A percentile compares a stretch with the other conserved stretches of the same genome.
Conservation (phyloP, 2,888 invertebrate species). For the Diarsia rubi region DNA sequence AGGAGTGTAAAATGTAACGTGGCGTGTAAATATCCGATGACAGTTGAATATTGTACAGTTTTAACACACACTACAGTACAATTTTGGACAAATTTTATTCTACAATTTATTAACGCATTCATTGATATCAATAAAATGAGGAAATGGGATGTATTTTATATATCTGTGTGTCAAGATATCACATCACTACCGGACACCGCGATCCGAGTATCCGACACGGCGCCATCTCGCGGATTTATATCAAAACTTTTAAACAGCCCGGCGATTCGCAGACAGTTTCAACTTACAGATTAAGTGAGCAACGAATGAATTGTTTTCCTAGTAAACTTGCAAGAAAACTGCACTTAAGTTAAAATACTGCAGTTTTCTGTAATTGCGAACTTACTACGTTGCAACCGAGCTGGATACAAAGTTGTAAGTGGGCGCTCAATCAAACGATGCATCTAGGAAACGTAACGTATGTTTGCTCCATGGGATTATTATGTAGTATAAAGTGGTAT, state of each 20-base stretch:
- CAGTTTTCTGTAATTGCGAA: slow-evolving; percentile 70
- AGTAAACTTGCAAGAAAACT: slow-evolving; percentile 74
- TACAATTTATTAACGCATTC: not conserved
- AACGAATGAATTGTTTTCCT: slow-evolving; percentile 73
- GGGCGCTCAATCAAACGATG: slow-evolving; percentile 58
- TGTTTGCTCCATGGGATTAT: not conserved
- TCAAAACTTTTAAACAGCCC: slow-evolving; percentile 76
- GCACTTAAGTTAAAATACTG: slow-evolving; percentile 71
- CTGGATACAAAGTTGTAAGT: slow-evolving; percentile 64
- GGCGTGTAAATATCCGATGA: slow-evolving; percentile 1
- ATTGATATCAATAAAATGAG: not conserved
- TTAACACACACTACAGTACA: not conserved
- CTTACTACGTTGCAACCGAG: slow-evolving; percentile 51
- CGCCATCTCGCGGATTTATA: slow-evolving; percentile 73
- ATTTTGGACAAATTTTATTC: not conserved
- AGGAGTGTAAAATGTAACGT: not conserved
- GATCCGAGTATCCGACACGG: slow-evolving; percentile 13
- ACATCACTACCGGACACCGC: slow-evolving; percentile 27
- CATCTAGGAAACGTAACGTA: slow-evolving; percentile 25
- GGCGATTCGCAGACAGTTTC: slow-evolving; percentile 68
- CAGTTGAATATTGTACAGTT: not conserved
- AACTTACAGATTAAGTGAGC: slow-evolving; percentile 75
- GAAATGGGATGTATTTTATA: too few relatives aligned
- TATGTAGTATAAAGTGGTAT: not conserved
- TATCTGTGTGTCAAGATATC: slow-evolving; percentile 6